These are phyloP conservation scores for Calycopis cecrops DNA, from an alignment of 1,140 invertebrate species.

Conservation along the genomic window DNA sequence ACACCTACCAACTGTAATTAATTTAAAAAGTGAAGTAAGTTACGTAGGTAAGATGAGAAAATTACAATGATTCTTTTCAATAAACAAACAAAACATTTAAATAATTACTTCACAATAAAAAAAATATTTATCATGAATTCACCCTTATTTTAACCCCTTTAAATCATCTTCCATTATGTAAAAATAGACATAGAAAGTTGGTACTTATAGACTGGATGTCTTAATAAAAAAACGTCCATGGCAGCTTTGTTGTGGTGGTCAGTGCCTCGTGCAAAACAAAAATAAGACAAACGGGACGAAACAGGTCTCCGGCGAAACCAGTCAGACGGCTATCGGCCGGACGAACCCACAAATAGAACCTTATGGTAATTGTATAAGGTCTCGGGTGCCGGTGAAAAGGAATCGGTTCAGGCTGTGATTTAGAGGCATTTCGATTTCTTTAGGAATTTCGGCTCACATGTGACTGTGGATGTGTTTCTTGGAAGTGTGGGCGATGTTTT, in stretches of 20 bases:
- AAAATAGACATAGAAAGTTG: background rate
- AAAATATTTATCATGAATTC: too few species aligned
- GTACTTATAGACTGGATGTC: constrained; percentile 9
- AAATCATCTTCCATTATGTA: too few species aligned
- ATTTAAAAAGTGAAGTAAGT: too few species aligned
- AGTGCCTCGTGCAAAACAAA: constrained; percentile 68
- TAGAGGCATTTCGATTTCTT: constrained; percentile 68
- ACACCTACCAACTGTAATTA: too few species aligned
- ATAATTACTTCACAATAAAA: too few species aligned
- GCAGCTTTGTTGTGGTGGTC: constrained; percentile 71
- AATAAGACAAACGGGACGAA: constrained; percentile 60
- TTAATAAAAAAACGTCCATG: constrained; percentile 50
- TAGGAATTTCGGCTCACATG: constrained; percentile 59
- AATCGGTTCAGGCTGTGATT: constrained; percentile 43
- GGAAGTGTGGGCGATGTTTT: constrained; percentile 29
- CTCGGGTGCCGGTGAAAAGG: background rate
- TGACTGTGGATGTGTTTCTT: constrained; percentile 36
- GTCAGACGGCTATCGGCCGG: constrained; percentile 36
- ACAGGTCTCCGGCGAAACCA: constrained; percentile 54
- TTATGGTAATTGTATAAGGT: constrained; percentile 12
- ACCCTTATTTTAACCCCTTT: too few species aligned
- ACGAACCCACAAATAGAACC: constrained; percentile 10
- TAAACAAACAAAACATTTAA: too few species aligned
- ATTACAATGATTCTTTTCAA: too few species aligned
- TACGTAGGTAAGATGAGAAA: too few species aligned